phyloP scores from a whole-genome alignment of 2,888 invertebrate genomes.

The Chaetogeoica ovagalla region DNA sequence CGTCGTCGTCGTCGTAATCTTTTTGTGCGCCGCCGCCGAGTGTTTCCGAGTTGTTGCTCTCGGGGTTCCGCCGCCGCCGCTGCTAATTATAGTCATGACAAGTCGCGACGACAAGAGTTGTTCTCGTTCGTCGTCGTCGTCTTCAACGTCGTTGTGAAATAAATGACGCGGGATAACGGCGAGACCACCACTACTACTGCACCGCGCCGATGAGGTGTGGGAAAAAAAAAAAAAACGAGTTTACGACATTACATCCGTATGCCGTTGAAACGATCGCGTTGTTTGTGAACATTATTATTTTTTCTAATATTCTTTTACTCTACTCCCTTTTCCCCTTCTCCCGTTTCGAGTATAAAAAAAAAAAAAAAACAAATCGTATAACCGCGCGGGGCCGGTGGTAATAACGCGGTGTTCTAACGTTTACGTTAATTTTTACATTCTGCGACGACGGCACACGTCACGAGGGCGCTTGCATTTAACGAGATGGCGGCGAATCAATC shows the following conservation, averaged over 20 bases:
- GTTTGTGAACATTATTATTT: neutral
- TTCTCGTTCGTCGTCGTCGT: neutral
- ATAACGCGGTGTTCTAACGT: too few species aligned
- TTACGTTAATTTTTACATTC: too few species aligned
- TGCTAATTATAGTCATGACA: slow-evolving; percentile 49
- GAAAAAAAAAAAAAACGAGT: too few species aligned
- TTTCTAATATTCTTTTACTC: neutral
- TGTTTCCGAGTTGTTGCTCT: slow-evolving; percentile 43
- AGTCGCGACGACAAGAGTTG: slow-evolving; percentile 14
- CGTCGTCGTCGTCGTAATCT: slow-evolving; percentile 34
- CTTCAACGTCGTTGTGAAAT: too few species aligned
- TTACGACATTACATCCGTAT: neutral
- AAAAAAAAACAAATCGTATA: too few species aligned
- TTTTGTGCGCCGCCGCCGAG: slow-evolving; percentile 25
- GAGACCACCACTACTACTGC: too few species aligned
- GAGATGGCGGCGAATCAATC: slow-evolving; percentile 13
- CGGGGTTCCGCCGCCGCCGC: slow-evolving; percentile 12
- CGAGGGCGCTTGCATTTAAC: neutral
- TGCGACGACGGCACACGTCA: too few species aligned
- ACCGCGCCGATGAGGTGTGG: too few species aligned
- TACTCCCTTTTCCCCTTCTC: neutral
- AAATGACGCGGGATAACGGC: neutral
- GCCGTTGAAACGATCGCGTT: neutral
- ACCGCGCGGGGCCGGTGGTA: too few species aligned
- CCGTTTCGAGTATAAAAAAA: too few species aligned